These are phyloP conservation scores for Tupaia chinensis DNA, from an alignment of 2,113 vertebrate species.

Conservation along the genomic window DNA sequence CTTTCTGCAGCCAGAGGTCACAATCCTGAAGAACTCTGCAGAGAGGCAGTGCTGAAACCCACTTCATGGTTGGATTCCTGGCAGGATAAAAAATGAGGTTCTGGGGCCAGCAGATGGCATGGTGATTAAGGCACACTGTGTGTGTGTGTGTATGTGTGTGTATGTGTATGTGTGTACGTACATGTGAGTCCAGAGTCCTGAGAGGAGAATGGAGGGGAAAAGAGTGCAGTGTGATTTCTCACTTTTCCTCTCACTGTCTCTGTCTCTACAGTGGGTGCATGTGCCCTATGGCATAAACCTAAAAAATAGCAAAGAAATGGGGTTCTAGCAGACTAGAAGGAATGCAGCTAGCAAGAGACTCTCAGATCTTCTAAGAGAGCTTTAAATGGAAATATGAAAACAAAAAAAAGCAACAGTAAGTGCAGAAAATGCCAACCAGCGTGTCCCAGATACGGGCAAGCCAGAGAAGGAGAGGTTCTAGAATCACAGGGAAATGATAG, in stretches of 20 bases:
- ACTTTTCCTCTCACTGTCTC: too few species aligned
- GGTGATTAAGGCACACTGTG: too few species aligned
- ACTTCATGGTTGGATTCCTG: conserved; percentile 35
- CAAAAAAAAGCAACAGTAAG: conserved; percentile 21
- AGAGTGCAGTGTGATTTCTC: too few species aligned
- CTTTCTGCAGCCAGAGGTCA: neutral
- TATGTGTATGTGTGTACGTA: too few species aligned
- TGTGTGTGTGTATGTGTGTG: too few species aligned
- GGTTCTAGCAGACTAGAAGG: conserved; percentile 62
- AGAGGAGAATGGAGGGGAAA: too few species aligned
- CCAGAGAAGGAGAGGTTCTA: neutral
- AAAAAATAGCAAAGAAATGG: neutral
- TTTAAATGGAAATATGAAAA: conserved; percentile 73
- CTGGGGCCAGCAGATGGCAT: neutral
- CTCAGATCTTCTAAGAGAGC: conserved; percentile 57
- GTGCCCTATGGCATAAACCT: too few species aligned
- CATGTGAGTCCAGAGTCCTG: too few species aligned
- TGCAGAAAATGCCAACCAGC: conserved; percentile 27
- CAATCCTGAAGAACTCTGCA: neutral
- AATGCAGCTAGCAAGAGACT: conserved; percentile 62
- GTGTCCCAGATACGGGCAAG: neutral
- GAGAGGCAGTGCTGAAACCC: neutral
- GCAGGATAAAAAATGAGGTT: conserved; percentile 38
- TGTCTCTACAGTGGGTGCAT: too few species aligned
- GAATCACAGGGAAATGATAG: neutral